Evolutionary conservation across 2,888 invertebrate species (phyloP), one percentile per base, ranked within the genome.

Genomic region (Cinara cedri): DNA sequence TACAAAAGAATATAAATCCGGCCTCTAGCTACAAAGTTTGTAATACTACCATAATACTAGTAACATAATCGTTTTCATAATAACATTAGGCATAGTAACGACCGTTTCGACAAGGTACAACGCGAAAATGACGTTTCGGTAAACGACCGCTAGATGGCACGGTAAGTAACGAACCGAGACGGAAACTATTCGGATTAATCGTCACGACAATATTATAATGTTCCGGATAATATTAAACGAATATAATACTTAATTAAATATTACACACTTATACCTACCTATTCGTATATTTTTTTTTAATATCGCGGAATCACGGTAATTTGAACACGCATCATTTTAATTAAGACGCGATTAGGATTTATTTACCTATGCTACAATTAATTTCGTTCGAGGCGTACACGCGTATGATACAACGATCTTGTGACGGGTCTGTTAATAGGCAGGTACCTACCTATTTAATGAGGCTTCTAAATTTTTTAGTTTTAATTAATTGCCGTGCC

Each of bases 121-220:
- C 34, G 34, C 34, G 34, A 6, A 34, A 34, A 34, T 6, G 34
- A 46, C 46, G 46, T 46, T 46, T 46, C 46, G 13, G 46, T 10
- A 10, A 62, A 10, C 10, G 19, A 72, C 60, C 60, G 10, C 62
- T 72, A 72, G 72, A 72, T 62, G 49, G 60, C 72, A 34, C 34
- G 3, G 9, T 3, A 60, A 26, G 49, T 1, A 62, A 24, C 13
- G 13, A 34, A 72, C 21, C 14, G 0, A 6, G 2, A n/a, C 6
- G 1, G 44, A 62, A 34, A 72, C 42, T 1, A 4, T 44, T 16
- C 21, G 3, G n/a, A 57, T 1, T 24, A n/a, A n/a, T 4, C 34
- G 3, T 34, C 34, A 34, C 34, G 34, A 34, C 34, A 6, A 34
- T 6, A 6, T 6, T 6, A 6, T 34, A 4, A 34, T 6, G 34